Evolutionary conservation across 2,888 invertebrate species (phyloP).

Genomic region (Baccha elongata): DNA sequence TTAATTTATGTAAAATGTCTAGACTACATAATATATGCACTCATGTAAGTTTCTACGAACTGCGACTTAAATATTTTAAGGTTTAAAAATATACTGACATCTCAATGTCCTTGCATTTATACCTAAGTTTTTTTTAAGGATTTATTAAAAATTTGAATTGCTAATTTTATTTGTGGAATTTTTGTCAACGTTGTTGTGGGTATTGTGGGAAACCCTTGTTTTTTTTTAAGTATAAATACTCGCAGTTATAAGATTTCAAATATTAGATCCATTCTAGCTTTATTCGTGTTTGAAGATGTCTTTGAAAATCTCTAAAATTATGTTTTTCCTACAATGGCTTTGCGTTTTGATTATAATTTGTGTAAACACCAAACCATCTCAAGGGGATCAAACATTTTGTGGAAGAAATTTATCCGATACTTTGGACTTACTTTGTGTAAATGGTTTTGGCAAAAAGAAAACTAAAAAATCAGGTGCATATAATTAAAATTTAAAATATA

Average conservation of each 20-base stretch:
- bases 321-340: constrained; percentile 15
- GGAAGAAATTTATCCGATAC: constrained; percentile 31
- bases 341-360: constrained; percentile 27
- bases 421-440: constrained; percentile 16
- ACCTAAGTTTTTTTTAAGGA: background rate
- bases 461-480: constrained; percentile 30
- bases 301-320: background rate
- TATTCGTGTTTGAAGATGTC: background rate
- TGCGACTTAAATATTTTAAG: too few species aligned
- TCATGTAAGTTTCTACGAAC: too few species aligned
- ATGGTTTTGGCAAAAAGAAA: constrained; percentile 10
- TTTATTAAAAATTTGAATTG: constrained; percentile 7
- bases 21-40: too few species aligned
- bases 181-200: too few species aligned
- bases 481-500: background rate
- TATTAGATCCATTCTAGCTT: background rate
- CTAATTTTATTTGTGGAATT: background rate
- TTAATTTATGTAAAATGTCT: too few species aligned
- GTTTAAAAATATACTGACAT: background rate
- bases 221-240: constrained; percentile 6
- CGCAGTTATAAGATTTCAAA: background rate
- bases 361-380: constrained; percentile 15
- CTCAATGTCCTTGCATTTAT: background rate
- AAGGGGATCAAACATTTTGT: constrained; percentile 29
- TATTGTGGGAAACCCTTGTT: too few species aligned